Base-by-base conservation (phyloP, 2,888 invertebrate species). In the Drosophila nr. perissopoda region DNA sequence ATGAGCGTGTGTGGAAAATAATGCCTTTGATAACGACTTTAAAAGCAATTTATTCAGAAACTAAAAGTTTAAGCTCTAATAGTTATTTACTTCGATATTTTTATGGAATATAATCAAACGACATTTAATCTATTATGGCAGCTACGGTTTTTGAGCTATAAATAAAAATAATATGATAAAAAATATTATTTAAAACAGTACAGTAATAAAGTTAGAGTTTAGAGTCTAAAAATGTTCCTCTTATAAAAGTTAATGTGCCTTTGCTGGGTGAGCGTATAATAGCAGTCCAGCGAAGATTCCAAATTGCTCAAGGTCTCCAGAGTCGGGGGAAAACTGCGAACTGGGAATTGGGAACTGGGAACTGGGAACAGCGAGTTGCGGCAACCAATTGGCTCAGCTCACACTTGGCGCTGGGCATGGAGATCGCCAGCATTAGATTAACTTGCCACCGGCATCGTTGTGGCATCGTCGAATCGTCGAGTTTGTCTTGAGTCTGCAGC, bases 341-440 rank as follows among this genome's bases (percentile, higher is more conserved):
- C 80, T 56, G 56, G 29, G 56, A 40, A 18, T 7, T 27, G 27
- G 4, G 36, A 57, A 29, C 56, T 27, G 27, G 4, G 36, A 57
- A 29, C 56, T 40, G 18, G 18, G 10, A 38, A 13, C 38, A 42
- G 66, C 36, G 60, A 54, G 21, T 71, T 76, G 64, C 60, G 67
- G 76, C 83, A 79, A 59, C 72, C 81, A 76, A 83, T 80, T 85
- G 82, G 81, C 82, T 66, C 42, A 31, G 56, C 75, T 69, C 71
- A 79, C 75, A 82, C 79, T 82, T 71, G 69, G 87, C 84, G 86
- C 80, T 79, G 89, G 84, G 73, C 76, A 63, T 73, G 76, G 68
- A 90, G 87, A 90, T 90, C 67, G 89, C 72, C 40, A 73, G 75
- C 78, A 71, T 90, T 87, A 87, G 91, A 87, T 87, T 90, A 87